Percentiles rank a stretch among this genome's conserved stretches.
phyloP scores from a whole-genome alignment of 1,140 invertebrate genomes.

The Trichonephila clavata region DNA sequence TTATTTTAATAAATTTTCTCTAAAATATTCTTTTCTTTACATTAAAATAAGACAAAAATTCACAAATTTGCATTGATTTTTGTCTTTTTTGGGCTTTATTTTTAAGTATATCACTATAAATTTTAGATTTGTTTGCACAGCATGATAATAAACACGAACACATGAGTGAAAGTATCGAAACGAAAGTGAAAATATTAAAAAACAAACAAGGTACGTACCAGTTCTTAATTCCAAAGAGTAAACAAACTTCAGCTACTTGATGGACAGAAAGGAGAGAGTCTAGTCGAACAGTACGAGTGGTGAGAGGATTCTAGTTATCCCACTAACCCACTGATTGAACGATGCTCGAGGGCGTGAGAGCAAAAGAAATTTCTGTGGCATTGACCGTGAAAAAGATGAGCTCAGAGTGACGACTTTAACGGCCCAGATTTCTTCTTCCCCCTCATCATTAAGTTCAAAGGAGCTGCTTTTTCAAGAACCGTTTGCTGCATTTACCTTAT shows the following conservation, averaged over 20 bases:
- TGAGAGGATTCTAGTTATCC: constrained; percentile 31
- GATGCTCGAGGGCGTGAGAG: background rate
- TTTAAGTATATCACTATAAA: no score
- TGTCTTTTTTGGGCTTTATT: no score
- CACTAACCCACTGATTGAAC: constrained; percentile 62
- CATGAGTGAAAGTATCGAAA: background rate
- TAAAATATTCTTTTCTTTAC: no score
- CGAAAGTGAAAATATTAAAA: background rate
- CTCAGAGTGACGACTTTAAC: constrained; percentile 7
- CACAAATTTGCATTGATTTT: no score
- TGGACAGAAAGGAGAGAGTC: background rate
- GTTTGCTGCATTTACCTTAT: background rate
- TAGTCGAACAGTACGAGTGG: background rate
- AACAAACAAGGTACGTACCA: background rate
- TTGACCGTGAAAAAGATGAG: constrained; percentile 46
- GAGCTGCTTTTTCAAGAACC: background rate
- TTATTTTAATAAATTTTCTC: no score
- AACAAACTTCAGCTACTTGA: background rate
- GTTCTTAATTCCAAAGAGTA: background rate
- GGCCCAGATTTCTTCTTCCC: constrained; percentile 38
- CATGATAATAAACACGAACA: no score
- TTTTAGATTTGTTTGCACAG: no score
- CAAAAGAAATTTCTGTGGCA: constrained; percentile 33
- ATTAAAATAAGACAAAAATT: no score
- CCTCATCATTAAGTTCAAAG: background rate